Evolutionary conservation across 2,113 vertebrate species (phyloP), one percentile per base, ranked within the genome.

Genomic region (Rhombomys opimus): DNA sequence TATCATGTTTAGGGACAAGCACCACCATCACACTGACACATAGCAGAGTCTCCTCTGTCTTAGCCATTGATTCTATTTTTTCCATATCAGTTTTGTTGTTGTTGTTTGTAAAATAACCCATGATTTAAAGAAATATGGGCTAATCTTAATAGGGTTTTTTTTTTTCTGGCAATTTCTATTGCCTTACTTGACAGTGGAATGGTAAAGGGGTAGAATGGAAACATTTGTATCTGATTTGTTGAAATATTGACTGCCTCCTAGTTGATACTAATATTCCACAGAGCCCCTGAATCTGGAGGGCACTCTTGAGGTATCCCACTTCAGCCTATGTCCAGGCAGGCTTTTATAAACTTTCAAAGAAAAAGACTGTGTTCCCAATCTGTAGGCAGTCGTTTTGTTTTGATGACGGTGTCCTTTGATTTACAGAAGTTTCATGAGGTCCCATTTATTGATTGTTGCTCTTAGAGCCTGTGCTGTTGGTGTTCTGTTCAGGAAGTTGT

Each of bases 121-220:
- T 13, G 23, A 46, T 72, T 72, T 22, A 46, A 61, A 63, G 20
- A 80, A 67, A 15, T 4, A 54, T 38, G 63, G 41, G 41, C 35
- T 78, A 7, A 59, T 67, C 59, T 95, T 78, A 73, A 72, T 87
- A 65, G 73, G n/a, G 85, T 67, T 87, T 46, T 95, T 80, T 88
- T 67, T 87, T 46, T 95, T 80, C 54, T 61, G 67, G 91, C 12
- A 38, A 65, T 90, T 89, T 95, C 50, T 77, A 5, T 76, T 57
- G 46, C 32, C 52, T n/a, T 86, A 14, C 70, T 93, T 52, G 22
- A 63, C 76, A 88, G 0, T 10, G 81, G 65, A 46, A 1, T 11
- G 30, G 41, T 14, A 23, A 46, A 63, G 30, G 0, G 57, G 30
- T 32, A 25, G 87, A 82, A 80, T 52, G 11, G 27, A 84, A 22